A percentile compares a stretch with the other conserved stretches of the same genome.
Evolutionary conservation across 2,888 invertebrate species (phyloP).

Genomic region (Prosapia bicincta): DNA sequence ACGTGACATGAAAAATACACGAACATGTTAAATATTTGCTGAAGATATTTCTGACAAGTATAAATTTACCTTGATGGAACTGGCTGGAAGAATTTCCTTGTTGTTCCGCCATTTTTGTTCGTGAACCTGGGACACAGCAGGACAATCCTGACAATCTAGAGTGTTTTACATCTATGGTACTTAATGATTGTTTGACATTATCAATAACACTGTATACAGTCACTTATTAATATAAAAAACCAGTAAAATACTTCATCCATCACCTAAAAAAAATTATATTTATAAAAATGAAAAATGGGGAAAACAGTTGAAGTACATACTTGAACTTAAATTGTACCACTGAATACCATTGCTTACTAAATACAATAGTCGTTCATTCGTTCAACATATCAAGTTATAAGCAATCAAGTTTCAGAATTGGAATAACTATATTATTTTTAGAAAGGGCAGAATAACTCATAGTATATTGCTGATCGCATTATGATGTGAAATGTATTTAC

Average conservation of each 20-base stretch:
- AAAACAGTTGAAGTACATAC: neutral
- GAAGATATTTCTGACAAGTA: neutral
- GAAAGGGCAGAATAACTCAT: too few relatives aligned
- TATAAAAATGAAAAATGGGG: neutral
- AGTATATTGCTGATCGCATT: too few relatives aligned
- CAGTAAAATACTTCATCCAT: neutral
- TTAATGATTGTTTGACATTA: neutral
- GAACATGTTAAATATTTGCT: too few relatives aligned
- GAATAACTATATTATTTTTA: too few relatives aligned
- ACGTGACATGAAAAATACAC: too few relatives aligned
- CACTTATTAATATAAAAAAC: neutral
- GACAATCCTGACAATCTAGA: neutral
- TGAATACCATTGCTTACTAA: neutral
- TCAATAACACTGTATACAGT: neutral
- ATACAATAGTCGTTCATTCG: neutral
- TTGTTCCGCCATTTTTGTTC: conserved; percentile 2
- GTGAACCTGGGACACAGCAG: neutral
- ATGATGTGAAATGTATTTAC: too few relatives aligned
- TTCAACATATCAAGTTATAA: neutral
- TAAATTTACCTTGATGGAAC: neutral
- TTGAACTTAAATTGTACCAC: neutral
- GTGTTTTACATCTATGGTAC: neutral
- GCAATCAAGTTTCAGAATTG: too few relatives aligned
- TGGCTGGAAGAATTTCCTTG: neutral
- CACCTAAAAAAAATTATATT: neutral